Evolutionary conservation across 2,888 invertebrate genomes (phyloP).

Genomic region (Lycaena phlaeas): DNA sequence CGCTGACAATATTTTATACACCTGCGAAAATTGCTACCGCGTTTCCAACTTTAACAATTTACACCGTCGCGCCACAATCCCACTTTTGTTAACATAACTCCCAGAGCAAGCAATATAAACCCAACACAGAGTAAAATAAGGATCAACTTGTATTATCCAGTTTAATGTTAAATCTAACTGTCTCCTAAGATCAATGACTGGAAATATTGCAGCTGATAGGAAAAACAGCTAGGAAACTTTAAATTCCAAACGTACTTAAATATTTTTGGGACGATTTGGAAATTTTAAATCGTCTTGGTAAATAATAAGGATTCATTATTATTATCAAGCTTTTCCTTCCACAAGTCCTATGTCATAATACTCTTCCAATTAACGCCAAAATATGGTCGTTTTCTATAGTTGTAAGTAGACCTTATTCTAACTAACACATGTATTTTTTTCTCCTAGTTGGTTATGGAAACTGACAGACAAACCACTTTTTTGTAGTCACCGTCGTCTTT

Average conservation of each 20-base stretch:
- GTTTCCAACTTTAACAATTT: conserved; percentile 60
- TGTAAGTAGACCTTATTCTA: no score
- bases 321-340: no score
- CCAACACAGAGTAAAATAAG: neutral
- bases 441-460: no score
- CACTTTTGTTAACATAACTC: conserved; percentile 27
- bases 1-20: conserved; percentile 58
- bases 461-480: no score
- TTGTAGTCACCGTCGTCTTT: no score
- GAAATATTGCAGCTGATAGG: conserved; percentile 9
- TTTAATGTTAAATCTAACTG: conserved; percentile 1
- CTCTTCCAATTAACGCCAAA: no score
- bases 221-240: conserved; percentile 10
- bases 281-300: no score
- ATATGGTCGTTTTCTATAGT: no score
- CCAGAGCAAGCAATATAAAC: neutral
- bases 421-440: no score
- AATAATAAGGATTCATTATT: no score
- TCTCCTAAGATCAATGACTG: conserved; percentile 10
- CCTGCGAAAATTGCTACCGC: conserved; percentile 59
- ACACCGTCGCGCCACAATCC: conserved; percentile 34
- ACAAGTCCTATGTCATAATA: no score
- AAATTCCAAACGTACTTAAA: neutral
- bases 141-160: neutral
- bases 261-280: neutral